A percentile compares a stretch with the other conserved stretches of the same genome.
Conservation (phyloP, 37 sponge, comb jelly and placozoan species). For the Oscarella lobularis region DNA sequence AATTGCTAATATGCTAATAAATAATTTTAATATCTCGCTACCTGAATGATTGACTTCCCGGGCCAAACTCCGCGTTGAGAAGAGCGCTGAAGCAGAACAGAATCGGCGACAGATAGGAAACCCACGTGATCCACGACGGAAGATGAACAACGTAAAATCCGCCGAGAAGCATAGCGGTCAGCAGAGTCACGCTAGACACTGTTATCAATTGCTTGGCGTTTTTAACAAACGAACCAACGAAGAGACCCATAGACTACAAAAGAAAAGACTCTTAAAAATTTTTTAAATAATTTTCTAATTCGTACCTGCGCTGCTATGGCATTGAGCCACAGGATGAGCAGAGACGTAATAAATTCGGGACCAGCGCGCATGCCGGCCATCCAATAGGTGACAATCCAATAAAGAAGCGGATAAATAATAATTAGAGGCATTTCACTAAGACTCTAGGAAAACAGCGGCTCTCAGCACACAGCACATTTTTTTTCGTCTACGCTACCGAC, state of each 20-base stretch:
- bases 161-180: constrained; percentile 46
- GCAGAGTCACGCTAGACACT: constrained; percentile 18
- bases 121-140: constrained; percentile 41
- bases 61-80: constrained; percentile 31
- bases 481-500: too few species aligned
- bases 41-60: constrained; percentile 9
- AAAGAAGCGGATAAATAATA: constrained; percentile 24
- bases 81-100: constrained; percentile 32
- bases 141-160: constrained; percentile 51
- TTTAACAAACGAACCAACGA: constrained; percentile 38
- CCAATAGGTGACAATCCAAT: constrained; percentile 22
- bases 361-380: constrained; percentile 23
- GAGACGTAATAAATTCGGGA: constrained; percentile 21
- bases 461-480: too few species aligned
- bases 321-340: constrained; percentile 16
- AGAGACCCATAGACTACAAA: constrained; percentile 24
- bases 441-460: constrained; percentile 8
- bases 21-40: too few species aligned
- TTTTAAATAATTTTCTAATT: too few species aligned
- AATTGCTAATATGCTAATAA: too few species aligned
- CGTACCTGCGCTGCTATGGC: constrained; percentile 23
- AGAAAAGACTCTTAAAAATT: background rate
- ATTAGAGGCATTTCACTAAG: constrained; percentile 54
- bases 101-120: constrained; percentile 39
- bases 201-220: constrained; percentile 14